These are phyloP conservation scores for Diceros bicornis DNA, from an alignment of 2,797 vertebrate genomes.

Conservation along the genomic window DNA sequence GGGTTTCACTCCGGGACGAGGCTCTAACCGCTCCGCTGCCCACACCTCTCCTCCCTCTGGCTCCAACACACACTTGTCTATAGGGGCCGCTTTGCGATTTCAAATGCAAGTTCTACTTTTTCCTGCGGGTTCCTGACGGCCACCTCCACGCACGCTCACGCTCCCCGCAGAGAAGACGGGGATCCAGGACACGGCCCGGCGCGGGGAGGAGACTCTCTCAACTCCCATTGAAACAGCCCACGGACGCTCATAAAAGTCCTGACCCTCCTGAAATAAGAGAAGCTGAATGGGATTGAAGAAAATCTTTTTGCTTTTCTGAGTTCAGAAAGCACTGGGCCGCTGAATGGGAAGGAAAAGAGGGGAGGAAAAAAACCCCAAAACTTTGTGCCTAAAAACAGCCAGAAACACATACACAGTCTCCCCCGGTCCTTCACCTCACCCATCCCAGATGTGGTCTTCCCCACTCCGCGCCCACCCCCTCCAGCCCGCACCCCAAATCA, in stretches of 20 bases:
- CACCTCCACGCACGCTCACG: neutral
- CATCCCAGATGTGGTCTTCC: constrained; percentile 71
- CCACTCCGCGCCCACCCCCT: constrained; percentile 57
- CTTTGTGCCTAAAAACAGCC: neutral
- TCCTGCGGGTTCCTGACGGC: constrained; percentile 43
- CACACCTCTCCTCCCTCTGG: neutral
- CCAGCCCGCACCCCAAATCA: constrained; percentile 57
- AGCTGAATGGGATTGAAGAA: neutral
- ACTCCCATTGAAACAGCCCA: neutral
- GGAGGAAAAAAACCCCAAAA: neutral
- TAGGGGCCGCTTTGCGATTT: neutral
- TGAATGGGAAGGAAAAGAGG: neutral
- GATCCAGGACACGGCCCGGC: constrained; percentile 64
- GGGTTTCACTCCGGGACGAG: neutral
- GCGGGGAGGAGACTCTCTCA: neutral
- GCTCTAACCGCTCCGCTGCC: neutral
- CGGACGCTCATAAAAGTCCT: neutral
- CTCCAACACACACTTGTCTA: neutral
- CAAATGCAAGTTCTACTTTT: constrained; percentile 1
- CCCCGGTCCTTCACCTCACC: neutral
- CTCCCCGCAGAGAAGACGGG: neutral
- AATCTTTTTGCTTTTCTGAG: constrained; percentile 37
- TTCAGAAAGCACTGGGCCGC: constrained; percentile 31
- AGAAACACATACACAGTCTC: neutral
- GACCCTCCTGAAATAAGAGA: constrained; percentile 31